Evolutionary conservation across 2,113 vertebrate genomes (phyloP), one percentile per base, ranked within the genome.

Genomic region (Lampris megalopsis): DNA sequence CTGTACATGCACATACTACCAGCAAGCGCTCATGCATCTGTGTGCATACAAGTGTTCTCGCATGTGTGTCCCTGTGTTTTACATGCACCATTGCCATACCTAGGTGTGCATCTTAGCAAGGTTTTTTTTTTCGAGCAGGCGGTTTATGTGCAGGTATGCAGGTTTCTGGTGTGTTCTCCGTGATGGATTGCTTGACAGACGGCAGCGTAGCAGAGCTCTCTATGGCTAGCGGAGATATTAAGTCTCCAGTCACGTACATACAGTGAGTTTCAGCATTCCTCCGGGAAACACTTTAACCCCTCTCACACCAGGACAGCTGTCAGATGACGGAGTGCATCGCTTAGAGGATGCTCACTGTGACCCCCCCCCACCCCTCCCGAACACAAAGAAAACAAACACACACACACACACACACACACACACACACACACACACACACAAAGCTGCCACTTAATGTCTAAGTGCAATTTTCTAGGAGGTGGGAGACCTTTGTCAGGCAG

Each of bases 151-250:
- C 67, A 71, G 5, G 73, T 71, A 8, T 70, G 80, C 77, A 43
- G 85, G 76, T 79, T 61, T 87, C 84, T 58, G 78, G 89, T 91
- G 89, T 89, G 90, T 91, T 90, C 87, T 47, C 76, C 7, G 71
- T 94, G 94, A 94, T 92, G 91, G 91, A 94, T 93, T 91, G 87
- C 92, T 91, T 91, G 92, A 93, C 92, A 93, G 84, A 52, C 73
- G 63, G 82, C 75, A 73, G 91, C 77, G 73, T 75, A 85, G 86
- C 77, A 62, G 69, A 68, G 54, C 84, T 90, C 88, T 80, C 76
- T 83, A 81, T 68, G 84, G 79, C 89, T 91, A 88, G 90, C 87
- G 68, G 82, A 90, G 82, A 75, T 91, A 93, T 95, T 93, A 82
- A 92, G 91, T 92, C 87, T 69, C 93, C 82, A 75, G 89, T 92